Conservation (phyloP, 2,113 vertebrate species). For the Oriolus oriolus region DNA sequence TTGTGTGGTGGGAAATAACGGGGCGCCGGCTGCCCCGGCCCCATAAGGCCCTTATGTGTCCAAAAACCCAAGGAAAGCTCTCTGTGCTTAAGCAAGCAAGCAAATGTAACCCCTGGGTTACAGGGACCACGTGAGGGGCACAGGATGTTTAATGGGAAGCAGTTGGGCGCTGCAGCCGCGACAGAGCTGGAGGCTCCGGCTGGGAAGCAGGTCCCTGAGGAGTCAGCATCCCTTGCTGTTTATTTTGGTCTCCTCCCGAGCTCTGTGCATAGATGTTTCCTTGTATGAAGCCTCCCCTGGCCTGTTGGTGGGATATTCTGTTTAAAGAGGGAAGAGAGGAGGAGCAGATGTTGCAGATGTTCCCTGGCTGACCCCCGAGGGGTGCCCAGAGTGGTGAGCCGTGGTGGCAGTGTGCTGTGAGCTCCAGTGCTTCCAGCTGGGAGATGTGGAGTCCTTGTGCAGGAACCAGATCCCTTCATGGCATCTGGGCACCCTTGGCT, state of each 20-base stretch:
- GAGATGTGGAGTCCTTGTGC: not conserved
- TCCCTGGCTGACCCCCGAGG: not conserved
- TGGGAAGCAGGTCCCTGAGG: not conserved
- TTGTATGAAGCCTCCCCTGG: not conserved
- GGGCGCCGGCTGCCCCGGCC: slow-evolving; percentile 3
- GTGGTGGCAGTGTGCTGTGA: rapidly evolving
- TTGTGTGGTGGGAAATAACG: slow-evolving; percentile 27
- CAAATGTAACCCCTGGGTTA: slow-evolving; percentile 9
- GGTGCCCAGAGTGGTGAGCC: not conserved
- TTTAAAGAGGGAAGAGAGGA: not conserved
- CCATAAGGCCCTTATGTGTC: not conserved
- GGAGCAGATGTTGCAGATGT: not conserved
- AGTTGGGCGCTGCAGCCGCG: not conserved
- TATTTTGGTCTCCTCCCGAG: not conserved
- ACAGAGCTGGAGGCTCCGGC: not conserved
- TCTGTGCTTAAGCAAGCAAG: slow-evolving; percentile 50
- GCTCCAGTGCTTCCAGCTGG: not conserved
- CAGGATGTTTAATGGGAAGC: not conserved
- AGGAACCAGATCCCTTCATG: not conserved
- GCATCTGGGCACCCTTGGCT: not conserved
- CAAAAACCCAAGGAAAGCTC: not conserved
- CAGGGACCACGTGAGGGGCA: not conserved
- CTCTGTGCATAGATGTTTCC: not conserved
- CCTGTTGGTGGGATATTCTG: not conserved
- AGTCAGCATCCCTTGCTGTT: not conserved